Base-by-base conservation (phyloP, 1,140 invertebrate species). In the Eumaeus atala region DNA sequence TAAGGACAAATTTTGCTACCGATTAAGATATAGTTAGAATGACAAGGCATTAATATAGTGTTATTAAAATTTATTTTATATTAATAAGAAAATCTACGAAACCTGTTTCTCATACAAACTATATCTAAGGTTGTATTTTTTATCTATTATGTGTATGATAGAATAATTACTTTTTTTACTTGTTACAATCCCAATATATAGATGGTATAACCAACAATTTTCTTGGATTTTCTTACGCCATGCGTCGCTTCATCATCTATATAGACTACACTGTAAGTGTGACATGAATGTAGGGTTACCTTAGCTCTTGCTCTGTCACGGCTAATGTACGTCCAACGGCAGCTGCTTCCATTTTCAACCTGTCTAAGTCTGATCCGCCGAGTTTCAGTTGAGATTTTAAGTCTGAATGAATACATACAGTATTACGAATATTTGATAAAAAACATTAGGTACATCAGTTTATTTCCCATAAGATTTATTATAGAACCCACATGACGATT, bases 241-340 rank as follows among this genome's bases (percentile, higher is more conserved):
- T 44, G 40, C 40, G 7, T 14, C 16, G 16, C 7, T 14, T 40
- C 4, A 14, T 21, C 21, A 50, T 50, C 54, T 53, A 53, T 10
- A 44, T 40, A 44, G 37, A 53, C 12, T 3, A 40, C n/a, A n/a
- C n/a, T 40, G n/a, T 12, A 33, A 44, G 14, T 33, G 11, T 4
- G 7, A 17, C 1, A 47, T 36, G 14, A 10, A 35, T 10, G n/a
- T 47, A 1, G 0, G 7, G 62, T 66, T 37, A 86, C 83, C 77
- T 86, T 6, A 86, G 38, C 54, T 86, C 83, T 37, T 86, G 81
- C 34, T 86, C 83, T 5, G 83, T 86, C 51, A 84, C 81, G 0
- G 74, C 79, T 0, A 87, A 48, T 0, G 79, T 82, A 12, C 83
- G 59, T 0, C 78, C 81, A 18, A 78, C 82, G 0, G 75, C 78